These are phyloP conservation scores for Microtus richardsoni DNA, from an alignment of 2,113 vertebrate species.

Conservation along the genomic window DNA sequence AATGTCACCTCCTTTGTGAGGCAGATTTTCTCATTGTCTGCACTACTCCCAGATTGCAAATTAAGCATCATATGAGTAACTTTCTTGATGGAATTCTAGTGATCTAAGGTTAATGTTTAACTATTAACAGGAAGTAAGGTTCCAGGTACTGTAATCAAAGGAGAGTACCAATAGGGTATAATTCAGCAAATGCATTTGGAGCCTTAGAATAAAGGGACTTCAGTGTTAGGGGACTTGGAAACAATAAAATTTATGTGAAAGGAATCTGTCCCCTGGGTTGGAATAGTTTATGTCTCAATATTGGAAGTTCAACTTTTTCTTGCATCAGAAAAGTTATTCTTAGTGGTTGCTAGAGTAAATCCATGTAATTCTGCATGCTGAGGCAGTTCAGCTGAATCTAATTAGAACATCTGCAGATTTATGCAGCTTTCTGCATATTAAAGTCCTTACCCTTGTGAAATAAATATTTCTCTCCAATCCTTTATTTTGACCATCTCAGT, in stretches of 20 bases:
- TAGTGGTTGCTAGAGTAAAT: slow-evolving; percentile 76
- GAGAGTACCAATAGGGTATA: not conserved
- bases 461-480: slow-evolving; percentile 75
- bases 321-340: slow-evolving; percentile 80
- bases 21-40: slow-evolving; percentile 39
- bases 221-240: not conserved
- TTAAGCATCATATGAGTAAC: slow-evolving; percentile 22
- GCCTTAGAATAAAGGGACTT: slow-evolving; percentile 52
- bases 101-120: slow-evolving; percentile 49
- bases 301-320: slow-evolving; percentile 68
- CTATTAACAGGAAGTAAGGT: slow-evolving; percentile 45
- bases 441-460: slow-evolving; percentile 70
- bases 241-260: slow-evolving; percentile 66
- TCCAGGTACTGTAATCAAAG: not conserved
- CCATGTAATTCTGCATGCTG: slow-evolving; percentile 69
- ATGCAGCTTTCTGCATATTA: slow-evolving; percentile 73
- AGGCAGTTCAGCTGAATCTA: slow-evolving; percentile 78
- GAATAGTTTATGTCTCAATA: slow-evolving; percentile 76
- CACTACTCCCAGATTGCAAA: slow-evolving; percentile 39
- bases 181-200: slow-evolving; percentile 47
- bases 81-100: not conserved
- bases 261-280: slow-evolving; percentile 55
- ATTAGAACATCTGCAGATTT: slow-evolving; percentile 81
- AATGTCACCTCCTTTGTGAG: slow-evolving; percentile 28
- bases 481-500: slow-evolving; percentile 69